Evolutionary conservation across 2,797 vertebrate species (phyloP).

Genomic region (Agapornis canus): DNA sequence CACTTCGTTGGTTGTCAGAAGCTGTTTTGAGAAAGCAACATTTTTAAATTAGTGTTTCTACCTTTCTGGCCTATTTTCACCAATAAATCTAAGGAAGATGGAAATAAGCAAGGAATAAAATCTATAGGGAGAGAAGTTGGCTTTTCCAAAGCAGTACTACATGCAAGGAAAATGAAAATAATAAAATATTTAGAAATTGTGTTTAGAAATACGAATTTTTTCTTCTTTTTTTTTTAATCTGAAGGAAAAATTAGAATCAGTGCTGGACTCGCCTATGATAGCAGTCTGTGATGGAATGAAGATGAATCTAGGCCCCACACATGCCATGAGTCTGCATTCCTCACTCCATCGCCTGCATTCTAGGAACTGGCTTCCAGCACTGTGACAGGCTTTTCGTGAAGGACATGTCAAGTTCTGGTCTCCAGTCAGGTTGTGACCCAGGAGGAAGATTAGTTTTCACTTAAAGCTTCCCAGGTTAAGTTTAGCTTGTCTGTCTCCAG

Average conservation of each 20-base stretch:
- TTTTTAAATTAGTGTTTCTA: background rate
- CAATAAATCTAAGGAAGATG: background rate
- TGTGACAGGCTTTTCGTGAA: background rate
- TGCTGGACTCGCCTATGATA: background rate
- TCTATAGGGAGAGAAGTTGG: background rate
- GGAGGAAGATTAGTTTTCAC: background rate
- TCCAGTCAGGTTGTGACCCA: background rate
- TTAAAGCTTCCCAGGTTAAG: background rate
- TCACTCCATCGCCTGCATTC: background rate
- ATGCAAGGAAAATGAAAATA: background rate
- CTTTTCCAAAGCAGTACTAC: background rate
- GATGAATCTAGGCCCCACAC: background rate
- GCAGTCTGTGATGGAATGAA: background rate
- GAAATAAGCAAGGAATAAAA: background rate
- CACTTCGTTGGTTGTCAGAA: background rate
- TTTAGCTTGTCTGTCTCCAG: background rate
- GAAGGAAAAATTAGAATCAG: background rate
- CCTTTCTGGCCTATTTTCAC: background rate
- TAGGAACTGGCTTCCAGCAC: background rate
- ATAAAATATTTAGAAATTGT: background rate
- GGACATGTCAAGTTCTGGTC: background rate
- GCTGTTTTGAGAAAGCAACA: fast-evolving
- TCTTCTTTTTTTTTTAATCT: background rate
- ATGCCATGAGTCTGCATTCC: background rate
- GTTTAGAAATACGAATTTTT: background rate